These are phyloP conservation scores for Propsilocerus akamusi DNA, from an alignment of 1,140 invertebrate species.

Conservation along the genomic window DNA sequence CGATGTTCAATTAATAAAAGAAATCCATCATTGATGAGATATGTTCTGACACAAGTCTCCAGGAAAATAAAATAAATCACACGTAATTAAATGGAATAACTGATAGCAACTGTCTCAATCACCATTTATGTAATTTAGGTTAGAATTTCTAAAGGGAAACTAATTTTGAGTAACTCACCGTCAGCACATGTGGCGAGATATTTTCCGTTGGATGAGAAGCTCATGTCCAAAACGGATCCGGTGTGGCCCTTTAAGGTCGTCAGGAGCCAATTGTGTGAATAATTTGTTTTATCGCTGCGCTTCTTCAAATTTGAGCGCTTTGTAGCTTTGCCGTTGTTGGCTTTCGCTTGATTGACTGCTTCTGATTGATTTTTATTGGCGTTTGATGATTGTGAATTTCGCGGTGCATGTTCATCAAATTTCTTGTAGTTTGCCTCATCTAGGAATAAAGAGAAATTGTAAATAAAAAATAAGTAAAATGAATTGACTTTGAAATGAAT, in stretches of 20 bases:
- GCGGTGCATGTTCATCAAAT: background rate
- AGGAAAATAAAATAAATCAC: no score
- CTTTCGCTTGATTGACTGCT: background rate
- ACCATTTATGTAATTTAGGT: no score
- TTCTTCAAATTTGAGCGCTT: background rate
- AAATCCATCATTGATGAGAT: no score
- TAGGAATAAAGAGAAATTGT: background rate
- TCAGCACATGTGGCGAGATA: conserved; percentile 62
- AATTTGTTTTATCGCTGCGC: background rate
- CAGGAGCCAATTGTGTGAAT: conserved; percentile 35
- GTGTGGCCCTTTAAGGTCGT: conserved; percentile 65
- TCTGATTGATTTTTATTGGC: background rate
- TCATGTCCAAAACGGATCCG: conserved; percentile 46
- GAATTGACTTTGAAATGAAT: no score
- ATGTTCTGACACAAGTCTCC: no score
- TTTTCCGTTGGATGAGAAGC: conserved; percentile 68
- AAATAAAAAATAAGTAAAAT: background rate
- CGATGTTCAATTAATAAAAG: no score
- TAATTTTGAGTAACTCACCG: conserved; percentile 36
- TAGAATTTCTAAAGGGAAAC: no score
- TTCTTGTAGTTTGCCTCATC: background rate
- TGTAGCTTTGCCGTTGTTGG: background rate
- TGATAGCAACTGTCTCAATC: no score
- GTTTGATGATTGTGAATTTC: background rate
- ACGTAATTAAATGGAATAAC: no score